These are phyloP conservation scores for Drosophila pachea DNA, from an alignment of 1,140 invertebrate genomes.

Conservation along the genomic window DNA sequence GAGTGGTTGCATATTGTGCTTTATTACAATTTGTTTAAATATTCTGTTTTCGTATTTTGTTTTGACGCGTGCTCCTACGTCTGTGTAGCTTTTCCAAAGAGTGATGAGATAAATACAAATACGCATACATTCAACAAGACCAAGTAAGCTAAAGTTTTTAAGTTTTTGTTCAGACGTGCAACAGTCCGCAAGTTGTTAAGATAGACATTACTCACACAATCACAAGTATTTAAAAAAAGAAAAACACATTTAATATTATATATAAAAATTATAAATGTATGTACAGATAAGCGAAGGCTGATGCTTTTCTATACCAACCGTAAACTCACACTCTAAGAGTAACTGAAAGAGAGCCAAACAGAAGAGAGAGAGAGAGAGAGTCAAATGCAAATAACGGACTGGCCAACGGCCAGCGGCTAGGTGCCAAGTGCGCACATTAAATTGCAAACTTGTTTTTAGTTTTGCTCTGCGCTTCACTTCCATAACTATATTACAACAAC, in stretches of 20 bases:
- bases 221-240: slow-evolving; percentile 29
- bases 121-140: slow-evolving; percentile 33
- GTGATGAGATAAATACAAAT: slow-evolving; percentile 40
- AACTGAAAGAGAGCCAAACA: not conserved
- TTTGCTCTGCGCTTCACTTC: slow-evolving; percentile 59
- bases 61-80: slow-evolving; percentile 36
- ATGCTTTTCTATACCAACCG: slow-evolving; percentile 28
- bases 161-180: slow-evolving; percentile 67
- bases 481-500: slow-evolving; percentile 50
- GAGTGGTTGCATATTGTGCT: slow-evolving; percentile 28
- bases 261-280: not conserved
- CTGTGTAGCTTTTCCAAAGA: slow-evolving; percentile 41
- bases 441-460: slow-evolving; percentile 77
- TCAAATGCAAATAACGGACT: slow-evolving; percentile 43
- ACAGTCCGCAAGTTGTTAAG: slow-evolving; percentile 36
- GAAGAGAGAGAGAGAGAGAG: slow-evolving; percentile 19
- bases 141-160: slow-evolving; percentile 54
- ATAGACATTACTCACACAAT: slow-evolving; percentile 35
- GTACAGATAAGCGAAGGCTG: slow-evolving; percentile 31
- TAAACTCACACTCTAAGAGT: slow-evolving; percentile 23
- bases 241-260: not conserved
- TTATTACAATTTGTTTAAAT: slow-evolving; percentile 51
- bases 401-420: slow-evolving; percentile 43
- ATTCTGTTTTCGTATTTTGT: slow-evolving; percentile 46
- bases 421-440: slow-evolving; percentile 73